Percentiles rank a stretch among this genome's conserved stretches.
phyloP scores from a whole-genome alignment of 2,113 vertebrate genomes.

The Ceratotherium simum region DNA sequence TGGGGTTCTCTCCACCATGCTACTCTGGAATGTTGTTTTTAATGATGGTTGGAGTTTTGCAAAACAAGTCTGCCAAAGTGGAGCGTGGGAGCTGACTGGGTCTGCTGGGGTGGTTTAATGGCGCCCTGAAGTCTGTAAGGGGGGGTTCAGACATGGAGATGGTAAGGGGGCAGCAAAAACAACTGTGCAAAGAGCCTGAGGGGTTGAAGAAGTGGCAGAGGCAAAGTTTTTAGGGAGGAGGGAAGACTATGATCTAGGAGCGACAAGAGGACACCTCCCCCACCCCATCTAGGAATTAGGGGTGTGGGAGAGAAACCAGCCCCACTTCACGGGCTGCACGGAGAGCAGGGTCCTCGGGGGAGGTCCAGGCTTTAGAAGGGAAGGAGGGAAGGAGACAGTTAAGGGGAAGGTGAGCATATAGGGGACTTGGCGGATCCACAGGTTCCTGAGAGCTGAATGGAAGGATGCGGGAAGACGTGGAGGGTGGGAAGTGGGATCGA shows the following conservation, averaged over 20 bases:
- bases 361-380: no score
- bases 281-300: rapidly evolving
- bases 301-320: not conserved
- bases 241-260: not conserved
- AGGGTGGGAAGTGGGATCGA: not conserved
- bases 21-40: not conserved
- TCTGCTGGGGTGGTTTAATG: not conserved
- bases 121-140: not conserved
- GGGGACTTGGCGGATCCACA: not conserved
- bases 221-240: not conserved
- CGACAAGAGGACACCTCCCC: not conserved
- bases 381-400: not conserved
- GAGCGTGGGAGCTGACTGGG: not conserved
- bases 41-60: not conserved
- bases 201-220: not conserved
- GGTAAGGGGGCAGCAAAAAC: not conserved
- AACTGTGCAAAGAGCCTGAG: not conserved
- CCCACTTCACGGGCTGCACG: not conserved
- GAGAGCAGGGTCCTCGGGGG: not conserved
- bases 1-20: no score
- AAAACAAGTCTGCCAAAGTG: not conserved
- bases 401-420: not conserved
- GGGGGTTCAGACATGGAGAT: rapidly evolving
- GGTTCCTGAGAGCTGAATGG: not conserved
- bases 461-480: not conserved